phyloP scores from a whole-genome alignment of 2,797 vertebrate species.

The Fistularia tabacaria region DNA sequence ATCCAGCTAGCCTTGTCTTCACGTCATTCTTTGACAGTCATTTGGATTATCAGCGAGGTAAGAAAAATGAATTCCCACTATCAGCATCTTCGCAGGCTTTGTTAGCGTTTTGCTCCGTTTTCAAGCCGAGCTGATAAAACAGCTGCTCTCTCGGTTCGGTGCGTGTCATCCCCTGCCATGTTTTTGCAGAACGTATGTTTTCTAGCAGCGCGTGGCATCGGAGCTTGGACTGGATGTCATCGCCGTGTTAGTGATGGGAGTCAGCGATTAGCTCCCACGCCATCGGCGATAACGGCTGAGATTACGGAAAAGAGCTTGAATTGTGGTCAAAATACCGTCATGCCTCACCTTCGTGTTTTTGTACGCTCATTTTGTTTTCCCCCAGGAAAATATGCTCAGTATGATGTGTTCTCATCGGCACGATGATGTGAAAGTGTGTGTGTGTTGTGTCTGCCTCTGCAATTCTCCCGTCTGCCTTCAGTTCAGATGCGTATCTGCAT shows the following conservation, averaged over 20 bases:
- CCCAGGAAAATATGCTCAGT: conserved; percentile 19
- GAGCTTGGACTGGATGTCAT: conserved; percentile 27
- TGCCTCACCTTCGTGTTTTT: conserved; percentile 17
- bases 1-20: too few relatives aligned
- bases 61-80: conserved; percentile 1
- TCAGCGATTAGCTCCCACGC: conserved; percentile 24
- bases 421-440: conserved; percentile 11
- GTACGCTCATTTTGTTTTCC: conserved; percentile 20
- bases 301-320: conserved; percentile 8
- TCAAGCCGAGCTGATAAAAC: conserved; percentile 40
- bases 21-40: background rate
- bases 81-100: conserved; percentile 22
- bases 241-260: conserved; percentile 34
- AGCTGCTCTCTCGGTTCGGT: conserved; percentile 33
- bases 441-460: conserved; percentile 59
- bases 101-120: conserved; percentile 48
- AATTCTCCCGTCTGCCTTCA: conserved; percentile 37
- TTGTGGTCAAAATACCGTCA: conserved; percentile 20
- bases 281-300: conserved; percentile 11
- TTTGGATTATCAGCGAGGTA: conserved; percentile 5
- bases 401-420: conserved; percentile 11
- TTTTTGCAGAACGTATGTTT: conserved; percentile 12
- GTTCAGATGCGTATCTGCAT: conserved; percentile 57
- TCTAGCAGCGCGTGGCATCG: conserved; percentile 18
- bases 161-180: conserved; percentile 22